Evolutionary conservation across 2,113 vertebrate species (phyloP).

Genomic region (Anguilla rostrata): DNA sequence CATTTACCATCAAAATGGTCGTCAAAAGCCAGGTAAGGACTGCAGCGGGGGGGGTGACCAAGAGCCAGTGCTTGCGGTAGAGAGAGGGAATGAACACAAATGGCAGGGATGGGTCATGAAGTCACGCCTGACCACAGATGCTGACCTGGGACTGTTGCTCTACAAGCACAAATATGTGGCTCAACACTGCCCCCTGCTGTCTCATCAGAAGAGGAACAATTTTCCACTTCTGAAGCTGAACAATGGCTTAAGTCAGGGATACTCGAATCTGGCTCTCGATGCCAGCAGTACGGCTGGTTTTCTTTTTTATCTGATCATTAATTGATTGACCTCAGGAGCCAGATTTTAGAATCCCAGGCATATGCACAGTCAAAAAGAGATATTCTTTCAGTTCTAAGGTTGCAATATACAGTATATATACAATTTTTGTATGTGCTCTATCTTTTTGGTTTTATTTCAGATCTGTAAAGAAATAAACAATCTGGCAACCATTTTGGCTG

Average conservation of each 20-base stretch:
- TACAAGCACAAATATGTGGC: neutral
- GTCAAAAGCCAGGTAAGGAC: slow-evolving; percentile 81
- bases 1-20: slow-evolving; percentile 81
- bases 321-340: too few species aligned
- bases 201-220: neutral
- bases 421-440: neutral
- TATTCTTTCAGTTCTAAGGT: neutral
- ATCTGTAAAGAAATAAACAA: slow-evolving; percentile 86
- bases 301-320: too few species aligned
- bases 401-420: neutral
- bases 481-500: slow-evolving; percentile 73
- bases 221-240: neutral
- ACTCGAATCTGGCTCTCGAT: too few species aligned
- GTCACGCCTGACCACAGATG: too few species aligned
- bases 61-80: neutral
- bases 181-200: slow-evolving; percentile 27
- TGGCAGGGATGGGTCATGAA: too few species aligned
- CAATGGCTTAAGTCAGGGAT: neutral
- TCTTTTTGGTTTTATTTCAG: slow-evolving; percentile 54
- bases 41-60: neutral
- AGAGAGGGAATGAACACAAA: neutral
- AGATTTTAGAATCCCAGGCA: too few species aligned
- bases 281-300: too few species aligned
- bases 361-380: neutral
- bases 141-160: neutral